Evolutionary conservation across 2,888 invertebrate species (phyloP).

Genomic region (Drosophila prostipennis): DNA sequence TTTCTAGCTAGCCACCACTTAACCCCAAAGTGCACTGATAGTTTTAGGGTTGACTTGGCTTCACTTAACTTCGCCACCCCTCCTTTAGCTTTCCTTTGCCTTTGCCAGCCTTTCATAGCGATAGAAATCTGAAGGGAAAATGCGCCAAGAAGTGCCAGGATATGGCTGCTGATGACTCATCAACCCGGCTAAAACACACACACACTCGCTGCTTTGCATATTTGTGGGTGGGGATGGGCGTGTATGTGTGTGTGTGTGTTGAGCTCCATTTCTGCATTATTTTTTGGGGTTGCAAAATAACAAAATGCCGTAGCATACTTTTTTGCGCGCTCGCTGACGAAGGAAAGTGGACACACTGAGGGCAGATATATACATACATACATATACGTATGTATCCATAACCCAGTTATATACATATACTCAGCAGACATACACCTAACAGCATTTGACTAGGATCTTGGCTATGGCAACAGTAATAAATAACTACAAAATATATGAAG

Average conservation of each 20-base stretch:
- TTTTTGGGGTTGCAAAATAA: constrained; percentile 60
- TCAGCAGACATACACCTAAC: not conserved
- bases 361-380: constrained; percentile 36
- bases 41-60: constrained; percentile 57
- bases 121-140: constrained; percentile 69
- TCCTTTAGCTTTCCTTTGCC: too few relatives aligned
- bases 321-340: constrained; percentile 49
- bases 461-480: not conserved
- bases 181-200: constrained; percentile 16
- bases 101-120: constrained; percentile 26
- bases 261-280: constrained; percentile 27
- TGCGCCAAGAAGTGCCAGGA: constrained; percentile 37
- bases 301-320: constrained; percentile 73
- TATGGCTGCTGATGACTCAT: constrained; percentile 39
- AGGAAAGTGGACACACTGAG: constrained; percentile 1
- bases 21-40: constrained; percentile 60
- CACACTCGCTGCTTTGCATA: constrained; percentile 32
- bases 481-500: not conserved
- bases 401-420: constrained; percentile 54
- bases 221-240: not conserved
- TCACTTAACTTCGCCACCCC: constrained; percentile 26
- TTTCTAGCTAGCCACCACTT: constrained; percentile 51
- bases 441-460: not conserved
- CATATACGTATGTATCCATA: constrained; percentile 28
- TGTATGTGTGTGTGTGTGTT: not conserved